Conservation (phyloP, 2,113 vertebrate species). For the Campylomormyrus tamandua region DNA sequence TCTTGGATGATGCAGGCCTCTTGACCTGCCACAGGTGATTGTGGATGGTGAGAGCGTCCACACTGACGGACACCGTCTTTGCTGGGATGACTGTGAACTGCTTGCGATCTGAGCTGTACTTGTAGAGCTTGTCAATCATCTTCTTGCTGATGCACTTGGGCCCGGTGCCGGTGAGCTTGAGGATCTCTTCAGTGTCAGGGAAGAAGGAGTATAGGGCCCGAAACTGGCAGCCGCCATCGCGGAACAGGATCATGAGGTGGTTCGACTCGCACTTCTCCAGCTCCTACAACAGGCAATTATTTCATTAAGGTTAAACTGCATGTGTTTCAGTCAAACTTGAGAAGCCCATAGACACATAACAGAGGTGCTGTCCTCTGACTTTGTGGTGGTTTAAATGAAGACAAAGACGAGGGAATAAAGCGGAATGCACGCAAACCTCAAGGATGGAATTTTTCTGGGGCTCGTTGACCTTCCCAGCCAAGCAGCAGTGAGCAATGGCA, state of each 20-base stretch:
- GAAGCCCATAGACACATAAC: background rate
- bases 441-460: conserved; percentile 80
- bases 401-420: background rate
- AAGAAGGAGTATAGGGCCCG: conserved; percentile 82
- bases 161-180: conserved; percentile 81
- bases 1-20: conserved; percentile 77
- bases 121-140: conserved; percentile 95
- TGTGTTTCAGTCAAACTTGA: background rate
- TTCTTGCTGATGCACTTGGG: conserved; percentile 79
- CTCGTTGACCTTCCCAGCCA: conserved; percentile 92
- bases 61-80: conserved; percentile 88
- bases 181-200: conserved; percentile 82
- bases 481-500: conserved; percentile 88
- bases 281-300: conserved; percentile 58
- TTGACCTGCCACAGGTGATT: conserved; percentile 90
- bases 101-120: conserved; percentile 95
- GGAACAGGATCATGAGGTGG: conserved; percentile 92
- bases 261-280: conserved; percentile 91
- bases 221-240: conserved; percentile 89
- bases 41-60: conserved; percentile 92
- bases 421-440: conserved; percentile 58
- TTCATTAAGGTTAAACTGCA: background rate
- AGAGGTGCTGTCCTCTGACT: background rate
- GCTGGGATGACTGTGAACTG: conserved; percentile 89
- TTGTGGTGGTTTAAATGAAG: background rate